Evolutionary conservation across 1,140 invertebrate species (phyloP), one percentile per base, ranked within the genome.

Genomic region (Drosophila auraria): DNA sequence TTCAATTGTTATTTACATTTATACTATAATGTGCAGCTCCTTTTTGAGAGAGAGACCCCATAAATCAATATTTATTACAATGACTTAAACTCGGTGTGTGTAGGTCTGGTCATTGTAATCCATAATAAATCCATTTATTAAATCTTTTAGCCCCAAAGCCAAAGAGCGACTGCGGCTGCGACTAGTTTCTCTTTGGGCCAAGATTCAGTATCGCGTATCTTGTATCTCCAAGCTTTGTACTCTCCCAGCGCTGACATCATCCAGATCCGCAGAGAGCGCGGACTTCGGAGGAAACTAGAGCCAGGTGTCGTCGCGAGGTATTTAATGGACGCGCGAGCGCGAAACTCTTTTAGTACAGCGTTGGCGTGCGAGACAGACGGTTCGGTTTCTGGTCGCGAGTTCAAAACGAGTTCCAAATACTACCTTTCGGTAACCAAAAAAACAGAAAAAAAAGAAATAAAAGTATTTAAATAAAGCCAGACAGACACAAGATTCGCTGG

Each of bases 271-370:
- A 64, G 33, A 56, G 53, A 56, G 53, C 11, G 15, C 53, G 65
- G 62, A 61, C 56, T 53, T 30, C 64, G 63, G 25, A 59, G 68
- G 62, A 72, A 60, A 58, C 62, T 73, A 73, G 30, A 65, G 80
- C 77, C 78, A 89, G 80, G 66, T 89, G 84, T 63, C 59, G 65
- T 68, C 58, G 71, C 49, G n/a, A 61, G 73, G 84, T 90, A 90
- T 90, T 90, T 90, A 90, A 90, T 84, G 86, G 57, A 62, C 51
- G 75, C 30, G 75, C 71, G 78, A 80, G 82, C 87, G 71, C 47
- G 44, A 90, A 86, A 82, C 87, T 90, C 86, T 90, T 90, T 90
- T 90, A 90, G 86, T 90, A 90, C 89, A 90, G 87, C 86, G 87
- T 90, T 91, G 86, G 86, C 86, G 86, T 90, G 86, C 87, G 63